phyloP scores from a whole-genome alignment of 2,888 invertebrate species.

The Hydraecia micacea region DNA sequence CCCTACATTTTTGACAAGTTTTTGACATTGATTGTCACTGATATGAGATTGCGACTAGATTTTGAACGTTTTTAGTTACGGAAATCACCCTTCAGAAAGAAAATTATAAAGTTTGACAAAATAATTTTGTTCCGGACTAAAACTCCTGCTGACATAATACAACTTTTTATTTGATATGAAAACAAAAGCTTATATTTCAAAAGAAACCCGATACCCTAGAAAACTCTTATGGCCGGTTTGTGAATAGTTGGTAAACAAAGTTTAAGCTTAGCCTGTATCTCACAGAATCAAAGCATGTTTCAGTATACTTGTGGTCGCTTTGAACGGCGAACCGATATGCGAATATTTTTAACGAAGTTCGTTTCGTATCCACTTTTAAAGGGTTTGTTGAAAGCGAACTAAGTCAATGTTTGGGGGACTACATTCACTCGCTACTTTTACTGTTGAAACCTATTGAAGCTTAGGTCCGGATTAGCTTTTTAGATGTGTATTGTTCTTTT shows the following conservation, averaged over 20 bases:
- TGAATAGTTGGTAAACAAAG: constrained; percentile 55
- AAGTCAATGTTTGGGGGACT: constrained; percentile 7
- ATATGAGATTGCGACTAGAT: no score
- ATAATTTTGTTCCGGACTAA: neutral
- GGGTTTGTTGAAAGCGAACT: constrained; percentile 17
- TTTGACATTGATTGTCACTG: no score
- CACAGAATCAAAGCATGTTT: constrained; percentile 57
- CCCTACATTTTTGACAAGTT: neutral
- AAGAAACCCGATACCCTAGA: constrained; percentile 47
- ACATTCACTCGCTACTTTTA: neutral
- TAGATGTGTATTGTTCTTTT: neutral
- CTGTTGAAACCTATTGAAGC: neutral
- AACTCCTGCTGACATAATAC: neutral
- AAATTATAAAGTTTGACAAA: neutral
- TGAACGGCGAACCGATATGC: constrained; percentile 44
- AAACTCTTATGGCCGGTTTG: constrained; percentile 32
- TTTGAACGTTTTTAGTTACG: neutral
- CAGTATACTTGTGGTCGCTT: constrained; percentile 58
- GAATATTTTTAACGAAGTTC: constrained; percentile 58
- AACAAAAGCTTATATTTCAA: constrained; percentile 46
- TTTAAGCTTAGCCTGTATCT: constrained; percentile 44
- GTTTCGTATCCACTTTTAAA: constrained; percentile 18
- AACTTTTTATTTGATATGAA: neutral
- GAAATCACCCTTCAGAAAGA: neutral
- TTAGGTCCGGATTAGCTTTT: neutral